Evolutionary conservation across 2,797 vertebrate genomes (phyloP).

Genomic region (Acanthurus lineatus): DNA sequence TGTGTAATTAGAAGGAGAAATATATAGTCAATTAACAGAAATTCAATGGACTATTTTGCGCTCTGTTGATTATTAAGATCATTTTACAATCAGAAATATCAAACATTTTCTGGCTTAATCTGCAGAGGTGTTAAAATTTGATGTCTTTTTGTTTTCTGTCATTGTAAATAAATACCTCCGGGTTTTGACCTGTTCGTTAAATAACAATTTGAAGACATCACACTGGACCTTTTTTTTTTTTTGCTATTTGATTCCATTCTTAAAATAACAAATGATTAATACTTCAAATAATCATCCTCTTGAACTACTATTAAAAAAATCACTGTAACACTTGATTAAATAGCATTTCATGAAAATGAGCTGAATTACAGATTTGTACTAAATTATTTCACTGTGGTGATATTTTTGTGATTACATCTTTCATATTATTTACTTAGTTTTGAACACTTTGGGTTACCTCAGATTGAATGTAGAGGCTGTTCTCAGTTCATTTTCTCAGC

Average conservation of each 20-base stretch:
- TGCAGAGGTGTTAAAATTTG: too few species aligned
- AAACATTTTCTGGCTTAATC: background rate
- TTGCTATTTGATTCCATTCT: background rate
- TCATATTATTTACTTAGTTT: background rate
- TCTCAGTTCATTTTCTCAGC: background rate
- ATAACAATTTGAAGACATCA: background rate
- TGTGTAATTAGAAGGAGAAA: background rate
- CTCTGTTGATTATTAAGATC: background rate
- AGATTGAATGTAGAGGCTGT: background rate
- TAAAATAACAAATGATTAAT: background rate
- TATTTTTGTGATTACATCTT: background rate
- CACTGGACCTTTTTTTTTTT: background rate
- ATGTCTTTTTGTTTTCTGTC: background rate
- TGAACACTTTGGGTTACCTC: background rate
- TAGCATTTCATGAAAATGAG: conserved; percentile 5
- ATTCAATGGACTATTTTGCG: background rate
- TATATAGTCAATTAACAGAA: background rate
- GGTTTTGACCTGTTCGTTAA: background rate
- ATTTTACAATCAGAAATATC: background rate
- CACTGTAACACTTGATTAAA: background rate
- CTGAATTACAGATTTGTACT: background rate
- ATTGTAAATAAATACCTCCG: background rate
- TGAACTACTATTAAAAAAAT: background rate
- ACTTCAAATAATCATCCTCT: background rate
- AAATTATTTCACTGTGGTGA: background rate